A percentile compares a stretch with the other conserved stretches of the same genome.
Evolutionary conservation across 2,888 invertebrate genomes (phyloP).

Genomic region (Tortrix viridana): DNA sequence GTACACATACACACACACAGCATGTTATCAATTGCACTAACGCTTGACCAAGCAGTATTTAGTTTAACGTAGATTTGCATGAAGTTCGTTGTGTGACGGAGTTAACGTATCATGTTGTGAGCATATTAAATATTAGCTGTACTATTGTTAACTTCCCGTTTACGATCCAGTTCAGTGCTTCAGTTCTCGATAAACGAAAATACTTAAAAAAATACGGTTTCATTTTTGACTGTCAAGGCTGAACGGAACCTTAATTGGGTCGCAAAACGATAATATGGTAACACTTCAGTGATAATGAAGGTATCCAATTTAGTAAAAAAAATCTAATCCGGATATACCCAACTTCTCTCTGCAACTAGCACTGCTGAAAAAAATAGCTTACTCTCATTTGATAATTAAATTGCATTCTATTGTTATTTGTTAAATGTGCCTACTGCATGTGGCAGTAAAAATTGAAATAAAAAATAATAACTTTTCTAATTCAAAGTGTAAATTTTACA

Average conservation of each 20-base stretch:
- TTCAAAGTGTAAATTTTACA: conserved; percentile 33
- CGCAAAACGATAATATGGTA: too few species aligned
- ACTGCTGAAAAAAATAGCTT: conserved; percentile 36
- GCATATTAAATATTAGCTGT: too few species aligned
- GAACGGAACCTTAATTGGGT: too few species aligned
- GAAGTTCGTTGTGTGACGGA: conserved; percentile 14
- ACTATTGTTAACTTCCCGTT: too few species aligned
- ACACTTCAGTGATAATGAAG: too few species aligned
- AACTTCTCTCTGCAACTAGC: conserved; percentile 20
- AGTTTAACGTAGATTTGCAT: conserved; percentile 30
- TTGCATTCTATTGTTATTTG: not conserved
- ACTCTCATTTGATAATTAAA: conserved; percentile 32
- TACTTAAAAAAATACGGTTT: too few species aligned
- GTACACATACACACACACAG: conserved; percentile 39
- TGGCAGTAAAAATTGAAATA: conserved; percentile 15
- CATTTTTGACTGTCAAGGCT: too few species aligned
- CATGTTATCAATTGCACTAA: conserved; percentile 32
- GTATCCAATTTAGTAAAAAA: not conserved
- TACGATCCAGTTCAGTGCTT: too few species aligned
- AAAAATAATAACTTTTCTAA: conserved; percentile 23
- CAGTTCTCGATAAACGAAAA: too few species aligned
- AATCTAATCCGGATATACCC: conserved; percentile 1
- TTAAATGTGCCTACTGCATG: conserved; percentile 2
- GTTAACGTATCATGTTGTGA: not conserved
- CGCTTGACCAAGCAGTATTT: conserved; percentile 36